Evolutionary conservation across 2,113 vertebrate species (phyloP).

Genomic region (Ascaphus truei): DNA sequence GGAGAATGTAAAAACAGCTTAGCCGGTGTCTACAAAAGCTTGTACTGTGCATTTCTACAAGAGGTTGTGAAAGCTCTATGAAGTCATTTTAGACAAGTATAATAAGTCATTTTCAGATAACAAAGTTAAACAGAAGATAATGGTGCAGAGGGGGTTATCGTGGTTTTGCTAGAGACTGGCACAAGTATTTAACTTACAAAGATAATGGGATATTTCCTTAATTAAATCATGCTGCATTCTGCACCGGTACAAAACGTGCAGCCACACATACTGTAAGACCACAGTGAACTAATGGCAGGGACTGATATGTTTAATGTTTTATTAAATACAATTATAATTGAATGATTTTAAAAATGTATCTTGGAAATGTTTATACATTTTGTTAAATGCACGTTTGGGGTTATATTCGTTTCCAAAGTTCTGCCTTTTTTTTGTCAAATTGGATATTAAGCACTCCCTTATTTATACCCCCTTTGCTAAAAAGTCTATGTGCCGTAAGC

Average conservation of each 20-base stretch:
- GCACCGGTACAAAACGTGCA: neutral
- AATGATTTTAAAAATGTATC: no score
- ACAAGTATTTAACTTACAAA: neutral
- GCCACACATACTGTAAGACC: no score
- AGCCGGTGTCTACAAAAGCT: neutral
- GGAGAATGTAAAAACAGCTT: neutral
- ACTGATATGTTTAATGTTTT: no score
- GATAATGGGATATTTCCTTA: constrained; percentile 1
- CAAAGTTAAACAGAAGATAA: constrained; percentile 6
- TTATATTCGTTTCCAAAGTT: no score
- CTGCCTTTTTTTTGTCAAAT: no score
- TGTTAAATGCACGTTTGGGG: no score
- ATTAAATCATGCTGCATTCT: constrained; percentile 20
- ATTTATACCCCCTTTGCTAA: no score
- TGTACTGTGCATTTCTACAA: neutral
- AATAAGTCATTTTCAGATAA: constrained; percentile 11
- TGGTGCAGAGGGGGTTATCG: constrained; percentile 1
- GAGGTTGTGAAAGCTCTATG: neutral
- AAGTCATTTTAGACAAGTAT: constrained; percentile 11
- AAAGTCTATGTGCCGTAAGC: no score
- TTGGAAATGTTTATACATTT: no score
- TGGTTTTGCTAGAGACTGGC: neutral
- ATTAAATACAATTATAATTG: no score
- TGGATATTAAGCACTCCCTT: no score
- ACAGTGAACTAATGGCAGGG: no score